Evolutionary conservation across 2,888 invertebrate species (phyloP), one percentile per base, ranked within the genome.

Genomic region (Brachyptera risi): DNA sequence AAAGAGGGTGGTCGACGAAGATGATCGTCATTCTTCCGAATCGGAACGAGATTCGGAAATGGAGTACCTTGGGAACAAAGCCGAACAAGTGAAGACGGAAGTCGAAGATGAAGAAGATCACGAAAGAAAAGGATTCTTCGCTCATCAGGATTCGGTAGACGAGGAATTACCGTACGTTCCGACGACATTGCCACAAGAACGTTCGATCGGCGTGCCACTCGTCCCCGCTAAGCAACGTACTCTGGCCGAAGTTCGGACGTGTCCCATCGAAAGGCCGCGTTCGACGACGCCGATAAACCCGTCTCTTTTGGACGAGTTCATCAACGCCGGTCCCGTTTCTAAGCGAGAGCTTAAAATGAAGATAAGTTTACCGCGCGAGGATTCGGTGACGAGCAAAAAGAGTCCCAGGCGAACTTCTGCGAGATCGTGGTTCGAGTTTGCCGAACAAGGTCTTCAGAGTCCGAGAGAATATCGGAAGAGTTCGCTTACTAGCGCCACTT

Each of bases 121-220:
- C 51, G 92, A 92, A 73, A 82, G 88, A 65, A 86, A 87, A 66
- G 84, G 86, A 1, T 79, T 93, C 44, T 90, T 92, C 49, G 79
- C 86, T 61, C 85, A 83, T 68, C 86, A 90, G 72, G 91, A 92
- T 72, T 92, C 92, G 38, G 88, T 90, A 71, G 92, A 92, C 70
- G 88, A 88, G 69, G 90, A 91, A 75, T 78, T 93, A 71, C 93
- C 93, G 1, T 92, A 91, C 73, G 85, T 93, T 70, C 92, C 93
- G 60, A 92, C 93, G n/a, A 93, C 92, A 59, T 77, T 93, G 71
- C 93, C 93, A 19, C 81, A 85, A 73, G 93, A 93, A 76, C 84
- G 92, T 65, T 87, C 92, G 15, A 83, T 88, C 64, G 91, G 88
- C 24, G 78, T 92, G 66, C 87, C 91, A 17, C 85, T 93, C 70